Percentiles rank a stretch among this genome's conserved stretches.
Conservation (phyloP, 2,797 vertebrate species). For the Anas georgica region DNA sequence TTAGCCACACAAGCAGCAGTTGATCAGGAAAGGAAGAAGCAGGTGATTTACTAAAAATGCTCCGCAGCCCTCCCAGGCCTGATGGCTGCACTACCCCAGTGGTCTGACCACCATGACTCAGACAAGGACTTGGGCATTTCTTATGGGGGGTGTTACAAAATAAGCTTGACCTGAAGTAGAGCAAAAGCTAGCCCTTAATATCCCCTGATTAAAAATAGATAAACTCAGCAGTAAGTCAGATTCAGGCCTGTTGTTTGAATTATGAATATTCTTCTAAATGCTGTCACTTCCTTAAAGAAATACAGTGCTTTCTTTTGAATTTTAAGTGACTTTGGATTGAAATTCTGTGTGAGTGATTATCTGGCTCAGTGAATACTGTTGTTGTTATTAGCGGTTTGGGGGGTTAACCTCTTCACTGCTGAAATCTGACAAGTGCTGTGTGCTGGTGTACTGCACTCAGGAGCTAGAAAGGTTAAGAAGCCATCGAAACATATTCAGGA, state of each 20-base stretch:
- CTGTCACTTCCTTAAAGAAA: slow-evolving; percentile 51
- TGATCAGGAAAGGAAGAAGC: neutral
- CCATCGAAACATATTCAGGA: slow-evolving; percentile 8
- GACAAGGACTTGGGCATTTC: neutral
- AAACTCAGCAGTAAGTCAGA: neutral
- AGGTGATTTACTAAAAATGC: neutral
- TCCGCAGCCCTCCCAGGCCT: neutral
- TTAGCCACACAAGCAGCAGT: neutral
- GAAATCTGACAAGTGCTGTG: neutral
- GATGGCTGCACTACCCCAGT: neutral
- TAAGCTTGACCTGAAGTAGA: neutral
- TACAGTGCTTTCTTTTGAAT: slow-evolving; percentile 16
- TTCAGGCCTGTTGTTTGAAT: slow-evolving; percentile 26
- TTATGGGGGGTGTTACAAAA: neutral
- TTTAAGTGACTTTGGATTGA: slow-evolving; percentile 60
- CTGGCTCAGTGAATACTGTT: slow-evolving; percentile 45
- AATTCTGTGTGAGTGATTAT: slow-evolving; percentile 41
- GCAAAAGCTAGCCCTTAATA: neutral
- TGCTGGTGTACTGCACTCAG: neutral
- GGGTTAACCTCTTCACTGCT: slow-evolving; percentile 53
- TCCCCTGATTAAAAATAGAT: neutral
- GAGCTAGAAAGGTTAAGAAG: slow-evolving; percentile 46
- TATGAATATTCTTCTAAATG: slow-evolving; percentile 34
- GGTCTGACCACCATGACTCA: neutral
- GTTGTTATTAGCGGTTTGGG: slow-evolving; percentile 32